Percentiles rank a stretch among this genome's conserved stretches.
These are phyloP conservation scores for Leptinotarsa haldemani DNA, from an alignment of 2,888 invertebrate species.

Conservation along the genomic window DNA sequence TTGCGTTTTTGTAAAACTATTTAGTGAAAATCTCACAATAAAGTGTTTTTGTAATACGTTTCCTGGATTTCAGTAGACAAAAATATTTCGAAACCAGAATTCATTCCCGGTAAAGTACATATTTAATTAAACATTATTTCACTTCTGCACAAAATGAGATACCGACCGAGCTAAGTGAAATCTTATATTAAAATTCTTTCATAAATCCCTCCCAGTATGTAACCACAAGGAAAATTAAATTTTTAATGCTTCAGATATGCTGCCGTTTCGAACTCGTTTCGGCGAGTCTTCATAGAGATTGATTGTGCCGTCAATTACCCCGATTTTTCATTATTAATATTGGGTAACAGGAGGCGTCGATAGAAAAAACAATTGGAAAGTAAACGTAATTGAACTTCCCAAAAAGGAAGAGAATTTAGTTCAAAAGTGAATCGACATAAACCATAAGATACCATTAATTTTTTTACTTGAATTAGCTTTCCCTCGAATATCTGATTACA, in stretches of 20 bases:
- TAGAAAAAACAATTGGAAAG: constrained; percentile 19
- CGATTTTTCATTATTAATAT: constrained; percentile 14
- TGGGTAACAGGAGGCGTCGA: constrained; percentile 4
- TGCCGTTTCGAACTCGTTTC: constrained; percentile 7
- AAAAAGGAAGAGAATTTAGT: constrained; percentile 12
- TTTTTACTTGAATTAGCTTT: constrained; percentile 8
- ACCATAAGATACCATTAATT: not conserved
- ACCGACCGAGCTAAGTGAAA: constrained; percentile 32
- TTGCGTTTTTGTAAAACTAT: too few relatives aligned
- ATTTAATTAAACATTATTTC: constrained; percentile 50
- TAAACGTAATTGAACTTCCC: not conserved
- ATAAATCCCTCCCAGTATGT: constrained; percentile 39
- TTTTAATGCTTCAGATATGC: constrained; percentile 28
- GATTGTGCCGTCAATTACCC: constrained; percentile 11
- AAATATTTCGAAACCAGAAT: not conserved
- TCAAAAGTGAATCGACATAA: not conserved
- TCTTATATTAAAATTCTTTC: constrained; percentile 46
- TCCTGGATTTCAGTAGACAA: not conserved
- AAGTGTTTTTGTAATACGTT: too few relatives aligned
- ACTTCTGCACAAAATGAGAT: constrained; percentile 28
- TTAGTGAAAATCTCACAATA: too few relatives aligned
- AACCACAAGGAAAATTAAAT: constrained; percentile 43
- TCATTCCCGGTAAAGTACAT: constrained; percentile 25
- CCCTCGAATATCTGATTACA: not conserved
- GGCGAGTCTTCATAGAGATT: constrained; percentile 1